Evolutionary conservation across 2,888 invertebrate species (phyloP), one percentile per base, ranked within the genome.

Genomic region (Cephus sareptanus): DNA sequence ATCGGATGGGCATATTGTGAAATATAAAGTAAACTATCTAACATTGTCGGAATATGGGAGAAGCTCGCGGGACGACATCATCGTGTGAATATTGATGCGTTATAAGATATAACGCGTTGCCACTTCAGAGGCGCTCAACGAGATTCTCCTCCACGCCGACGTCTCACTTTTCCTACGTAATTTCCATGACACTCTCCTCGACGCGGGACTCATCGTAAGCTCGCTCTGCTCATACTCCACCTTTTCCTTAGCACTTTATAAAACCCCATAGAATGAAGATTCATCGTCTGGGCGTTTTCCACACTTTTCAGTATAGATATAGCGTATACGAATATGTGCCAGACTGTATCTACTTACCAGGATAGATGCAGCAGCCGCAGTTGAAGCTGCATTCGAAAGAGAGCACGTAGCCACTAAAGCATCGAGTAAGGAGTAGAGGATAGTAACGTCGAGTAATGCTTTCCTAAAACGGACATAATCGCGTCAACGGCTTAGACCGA

Each of bases 1-100:
- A 85, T 86, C 84, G 83, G 83, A 84, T 86, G 85, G 83, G 80
- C 77, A 73, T 81, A 86, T 85, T 84, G 85, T 78, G 88, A 88
- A 88, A 87, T 87, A 87, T 87, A 88, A 88, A 88, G 85, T 87
- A 86, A 88, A 87, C 86, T 85, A 83, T 81, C 85, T 77, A 83
- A 82, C 85, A 83, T 85, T 84, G 85, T 85, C 83, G 85, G 83
- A 84, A 84, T 85, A 83, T 83, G 81, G 77, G 79, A 79, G 79
- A 75, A 79, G 79, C 70, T 34, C 75, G 70, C 76, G 68, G 74
- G 75, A 78, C 75, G 34, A 75, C 84, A 79, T 85, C 85, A 79
- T 80, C 80, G 73, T 79, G 80, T 85, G 87, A 87, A 88, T 87
- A 87, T 87, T 85, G 85, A 88, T 85, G 85, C 80, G 70, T 30